phyloP scores from a whole-genome alignment of 2,888 invertebrate species.

The Noctuana brunneofusca region DNA sequence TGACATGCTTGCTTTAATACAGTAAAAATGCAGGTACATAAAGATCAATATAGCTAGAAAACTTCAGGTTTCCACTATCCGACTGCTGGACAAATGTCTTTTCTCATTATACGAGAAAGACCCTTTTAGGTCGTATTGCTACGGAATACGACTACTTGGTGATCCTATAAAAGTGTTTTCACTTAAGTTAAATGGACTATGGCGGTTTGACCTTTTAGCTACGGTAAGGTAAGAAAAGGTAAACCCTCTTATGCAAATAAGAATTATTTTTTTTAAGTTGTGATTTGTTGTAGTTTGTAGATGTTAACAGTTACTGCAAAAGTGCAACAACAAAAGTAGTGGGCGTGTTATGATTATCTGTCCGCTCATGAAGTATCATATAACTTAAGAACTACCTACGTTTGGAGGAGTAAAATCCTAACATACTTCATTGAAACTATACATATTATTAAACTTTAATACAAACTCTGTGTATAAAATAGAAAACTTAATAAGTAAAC shows the following conservation, averaged over 20 bases:
- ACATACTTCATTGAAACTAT: too few species aligned
- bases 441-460: background rate
- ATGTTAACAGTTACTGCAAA: too few species aligned
- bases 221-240: background rate
- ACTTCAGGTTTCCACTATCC: conserved; percentile 16
- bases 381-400: too few species aligned
- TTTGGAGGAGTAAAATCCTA: too few species aligned
- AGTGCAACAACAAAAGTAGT: too few species aligned
- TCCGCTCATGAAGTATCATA: too few species aligned
- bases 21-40: background rate
- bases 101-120: conserved; percentile 6
- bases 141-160: conserved; percentile 9
- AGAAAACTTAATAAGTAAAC: background rate
- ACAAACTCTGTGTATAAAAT: background rate
- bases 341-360: too few species aligned
- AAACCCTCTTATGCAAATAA: background rate
- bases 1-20: background rate
- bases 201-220: background rate
- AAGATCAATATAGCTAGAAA: conserved; percentile 3
- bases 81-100: conserved; percentile 8
- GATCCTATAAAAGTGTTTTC: conserved; percentile 9
- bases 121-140: conserved; percentile 3
- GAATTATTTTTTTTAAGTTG: background rate
- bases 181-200: conserved; percentile 12
- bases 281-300: too few species aligned